phyloP scores from a whole-genome alignment of 2,113 vertebrate genomes.

The Apaloderma vittatum region DNA sequence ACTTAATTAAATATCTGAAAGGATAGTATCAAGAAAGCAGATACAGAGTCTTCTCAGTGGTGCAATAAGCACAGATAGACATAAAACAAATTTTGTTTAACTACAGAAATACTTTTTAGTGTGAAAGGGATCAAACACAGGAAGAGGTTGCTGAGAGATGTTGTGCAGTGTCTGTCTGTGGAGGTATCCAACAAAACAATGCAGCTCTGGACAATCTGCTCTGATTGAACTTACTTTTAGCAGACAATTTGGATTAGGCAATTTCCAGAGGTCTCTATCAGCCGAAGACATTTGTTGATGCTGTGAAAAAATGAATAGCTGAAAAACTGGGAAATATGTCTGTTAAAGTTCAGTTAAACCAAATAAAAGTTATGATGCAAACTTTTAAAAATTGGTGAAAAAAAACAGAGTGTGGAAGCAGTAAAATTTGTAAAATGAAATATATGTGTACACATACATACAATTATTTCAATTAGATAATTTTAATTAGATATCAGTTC shows the following conservation, averaged over 20 bases:
- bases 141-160: accelerated
- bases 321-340: neutral
- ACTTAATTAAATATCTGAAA: neutral
- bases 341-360: neutral
- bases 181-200: neutral
- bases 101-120: neutral
- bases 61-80: neutral
- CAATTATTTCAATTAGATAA: neutral
- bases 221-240: neutral
- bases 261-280: neutral
- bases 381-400: neutral
- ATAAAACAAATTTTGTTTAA: neutral
- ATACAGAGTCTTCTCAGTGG: neutral
- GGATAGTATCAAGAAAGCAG: neutral
- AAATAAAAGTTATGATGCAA: neutral
- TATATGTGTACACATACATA: neutral
- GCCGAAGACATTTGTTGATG: neutral
- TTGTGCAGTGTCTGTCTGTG: neutral
- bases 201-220: neutral
- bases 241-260: neutral
- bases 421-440: neutral
- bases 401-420: neutral
- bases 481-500: neutral
- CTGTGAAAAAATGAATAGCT: neutral
- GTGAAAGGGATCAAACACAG: neutral